Percentiles rank a stretch among this genome's conserved stretches.
These are phyloP conservation scores for Procavia capensis DNA, from an alignment of 2,113 vertebrate genomes.

Conservation along the genomic window DNA sequence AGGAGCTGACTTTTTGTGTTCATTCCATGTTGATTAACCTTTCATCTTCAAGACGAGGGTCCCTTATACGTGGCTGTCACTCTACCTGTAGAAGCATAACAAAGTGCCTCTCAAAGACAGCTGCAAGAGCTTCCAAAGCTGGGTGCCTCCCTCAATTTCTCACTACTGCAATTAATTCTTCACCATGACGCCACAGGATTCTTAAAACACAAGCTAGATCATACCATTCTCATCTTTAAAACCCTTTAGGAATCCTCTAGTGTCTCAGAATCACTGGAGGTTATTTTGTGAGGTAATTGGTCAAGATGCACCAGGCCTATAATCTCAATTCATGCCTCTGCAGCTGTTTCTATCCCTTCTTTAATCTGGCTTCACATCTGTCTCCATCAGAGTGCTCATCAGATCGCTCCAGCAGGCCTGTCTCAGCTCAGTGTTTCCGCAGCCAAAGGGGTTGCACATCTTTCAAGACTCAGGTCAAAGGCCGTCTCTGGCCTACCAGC, in stretches of 20 bases:
- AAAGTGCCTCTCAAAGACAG: not conserved
- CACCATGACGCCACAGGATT: not conserved
- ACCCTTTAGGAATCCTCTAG: not conserved
- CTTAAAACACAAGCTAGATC: not conserved
- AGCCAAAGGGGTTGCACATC: not conserved
- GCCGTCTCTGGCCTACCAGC: not conserved
- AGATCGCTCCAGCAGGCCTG: not conserved
- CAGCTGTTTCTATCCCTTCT: not conserved
- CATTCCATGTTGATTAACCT: constrained; percentile 15
- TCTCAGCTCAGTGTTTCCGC: not conserved
- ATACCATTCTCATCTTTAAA: not conserved
- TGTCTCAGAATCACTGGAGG: not conserved
- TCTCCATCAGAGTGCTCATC: not conserved
- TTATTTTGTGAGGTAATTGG: not conserved
- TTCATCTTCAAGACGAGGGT: not conserved
- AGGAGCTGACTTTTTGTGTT: not conserved
- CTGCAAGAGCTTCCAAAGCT: not conserved
- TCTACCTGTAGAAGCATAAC: not conserved
- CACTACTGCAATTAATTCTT: not conserved
- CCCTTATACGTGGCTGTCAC: not conserved
- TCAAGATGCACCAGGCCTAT: not conserved
- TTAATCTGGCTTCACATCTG: not conserved
- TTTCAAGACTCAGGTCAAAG: not conserved
- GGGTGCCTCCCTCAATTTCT: not conserved
- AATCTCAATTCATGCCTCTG: not conserved